These are phyloP conservation scores for Frieseomelitta varia DNA, from an alignment of 1,140 invertebrate species.

Conservation along the genomic window DNA sequence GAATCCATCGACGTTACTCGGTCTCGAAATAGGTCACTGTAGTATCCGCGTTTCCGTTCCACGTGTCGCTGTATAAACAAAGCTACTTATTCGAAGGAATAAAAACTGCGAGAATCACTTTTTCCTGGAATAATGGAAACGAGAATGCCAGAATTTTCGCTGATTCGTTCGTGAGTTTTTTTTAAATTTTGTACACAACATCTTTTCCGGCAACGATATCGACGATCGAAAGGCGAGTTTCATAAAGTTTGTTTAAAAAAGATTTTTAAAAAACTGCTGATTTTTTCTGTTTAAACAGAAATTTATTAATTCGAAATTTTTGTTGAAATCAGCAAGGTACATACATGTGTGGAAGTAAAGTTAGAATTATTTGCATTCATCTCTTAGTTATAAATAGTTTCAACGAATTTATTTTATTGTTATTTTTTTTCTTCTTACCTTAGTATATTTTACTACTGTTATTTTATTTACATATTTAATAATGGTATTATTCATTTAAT, in stretches of 20 bases:
- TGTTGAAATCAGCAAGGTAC: no score
- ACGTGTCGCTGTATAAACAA: not conserved
- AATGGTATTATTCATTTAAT: not conserved
- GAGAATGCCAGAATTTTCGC: not conserved
- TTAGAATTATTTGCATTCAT: not conserved
- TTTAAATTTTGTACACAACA: not conserved
- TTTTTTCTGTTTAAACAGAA: not conserved
- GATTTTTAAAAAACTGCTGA: not conserved
- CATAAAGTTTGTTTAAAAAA: not conserved
- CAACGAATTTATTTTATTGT: not conserved
- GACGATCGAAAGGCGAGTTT: not conserved
- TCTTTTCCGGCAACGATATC: not conserved
- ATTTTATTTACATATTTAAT: no score
- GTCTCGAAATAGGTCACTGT: conserved; percentile 38
- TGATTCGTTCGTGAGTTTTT: not conserved
- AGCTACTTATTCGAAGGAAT: not conserved
- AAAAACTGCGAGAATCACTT: not conserved
- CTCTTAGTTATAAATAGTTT: not conserved
- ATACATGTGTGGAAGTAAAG: not conserved
- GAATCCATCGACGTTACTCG: conserved; percentile 26
- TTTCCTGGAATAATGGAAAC: no score
- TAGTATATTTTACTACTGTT: no score
- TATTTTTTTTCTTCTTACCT: not conserved
- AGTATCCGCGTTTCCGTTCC: not conserved
- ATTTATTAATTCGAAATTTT: not conserved